Conservation (phyloP, 2,797 vertebrate genomes). For the Malacoraja senta region DNA sequence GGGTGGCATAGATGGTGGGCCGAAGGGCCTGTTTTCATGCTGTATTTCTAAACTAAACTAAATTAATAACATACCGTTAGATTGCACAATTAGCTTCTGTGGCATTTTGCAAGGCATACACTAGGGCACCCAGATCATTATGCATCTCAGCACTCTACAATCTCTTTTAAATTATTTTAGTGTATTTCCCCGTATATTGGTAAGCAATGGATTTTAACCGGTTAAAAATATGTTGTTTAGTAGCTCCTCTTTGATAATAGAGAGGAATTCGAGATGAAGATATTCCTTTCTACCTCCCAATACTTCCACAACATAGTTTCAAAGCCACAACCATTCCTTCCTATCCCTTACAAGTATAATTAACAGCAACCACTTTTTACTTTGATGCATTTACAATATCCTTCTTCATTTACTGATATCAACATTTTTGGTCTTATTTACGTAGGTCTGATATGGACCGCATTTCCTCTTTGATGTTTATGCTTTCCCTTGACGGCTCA, state of each 20-base stretch:
- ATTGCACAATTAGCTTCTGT: no score
- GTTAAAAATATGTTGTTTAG: not conserved
- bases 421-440: not conserved
- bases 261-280: not conserved
- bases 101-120: no score
- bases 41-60: no score
- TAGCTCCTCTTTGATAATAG: not conserved
- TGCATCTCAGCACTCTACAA: no score
- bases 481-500: not conserved
- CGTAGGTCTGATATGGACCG: not conserved
- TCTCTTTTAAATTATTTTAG: no score
- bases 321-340: not conserved
- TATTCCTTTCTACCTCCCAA: not conserved
- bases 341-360: not conserved
- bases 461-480: not conserved
- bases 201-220: not conserved
- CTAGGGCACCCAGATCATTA: no score
- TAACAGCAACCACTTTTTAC: not conserved
- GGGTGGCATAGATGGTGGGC: no score
- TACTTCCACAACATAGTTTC: not conserved
- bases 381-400: not conserved
- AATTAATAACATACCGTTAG: no score
- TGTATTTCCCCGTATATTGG: not conserved
- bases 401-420: not conserved
- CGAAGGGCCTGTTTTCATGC: no score